A percentile compares a stretch with the other conserved stretches of the same genome.
These are phyloP conservation scores for Eupithecia tripunctaria DNA, from an alignment of 2,888 invertebrate genomes.

Conservation along the genomic window DNA sequence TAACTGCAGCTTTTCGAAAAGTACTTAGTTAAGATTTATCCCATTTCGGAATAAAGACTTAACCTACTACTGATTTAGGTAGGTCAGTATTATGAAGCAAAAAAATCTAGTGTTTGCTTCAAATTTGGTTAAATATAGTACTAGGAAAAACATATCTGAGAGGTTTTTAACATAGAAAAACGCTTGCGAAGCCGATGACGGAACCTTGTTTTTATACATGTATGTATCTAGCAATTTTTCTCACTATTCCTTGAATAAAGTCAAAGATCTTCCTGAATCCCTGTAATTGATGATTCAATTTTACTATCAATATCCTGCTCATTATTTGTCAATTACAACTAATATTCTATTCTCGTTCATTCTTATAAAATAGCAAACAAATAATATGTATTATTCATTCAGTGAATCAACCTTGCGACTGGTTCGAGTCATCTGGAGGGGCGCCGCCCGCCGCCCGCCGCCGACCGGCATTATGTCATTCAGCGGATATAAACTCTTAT, in stretches of 20 bases:
- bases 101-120: no score
- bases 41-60: no score
- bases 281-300: constrained; percentile 22
- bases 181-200: neutral
- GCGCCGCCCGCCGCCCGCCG: no score
- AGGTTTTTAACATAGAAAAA: neutral
- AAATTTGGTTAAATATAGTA: neutral
- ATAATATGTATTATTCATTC: constrained; percentile 55
- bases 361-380: constrained; percentile 36
- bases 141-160: neutral
- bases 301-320: constrained; percentile 14
- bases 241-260: neutral
- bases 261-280: neutral
- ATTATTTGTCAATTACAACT: constrained; percentile 17
- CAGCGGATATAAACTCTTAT: constrained; percentile 49
- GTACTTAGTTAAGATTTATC: no score
- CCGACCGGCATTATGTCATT: constrained; percentile 58
- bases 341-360: constrained; percentile 27
- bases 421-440: constrained; percentile 54
- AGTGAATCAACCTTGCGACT: constrained; percentile 59
- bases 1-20: no score
- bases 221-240: neutral
- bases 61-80: no score
- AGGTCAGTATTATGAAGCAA: no score
- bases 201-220: neutral